Percentiles rank a stretch among this genome's conserved stretches.
These are phyloP conservation scores for Microplitis demolitor DNA, from an alignment of 1,140 invertebrate species.

Conservation along the genomic window DNA sequence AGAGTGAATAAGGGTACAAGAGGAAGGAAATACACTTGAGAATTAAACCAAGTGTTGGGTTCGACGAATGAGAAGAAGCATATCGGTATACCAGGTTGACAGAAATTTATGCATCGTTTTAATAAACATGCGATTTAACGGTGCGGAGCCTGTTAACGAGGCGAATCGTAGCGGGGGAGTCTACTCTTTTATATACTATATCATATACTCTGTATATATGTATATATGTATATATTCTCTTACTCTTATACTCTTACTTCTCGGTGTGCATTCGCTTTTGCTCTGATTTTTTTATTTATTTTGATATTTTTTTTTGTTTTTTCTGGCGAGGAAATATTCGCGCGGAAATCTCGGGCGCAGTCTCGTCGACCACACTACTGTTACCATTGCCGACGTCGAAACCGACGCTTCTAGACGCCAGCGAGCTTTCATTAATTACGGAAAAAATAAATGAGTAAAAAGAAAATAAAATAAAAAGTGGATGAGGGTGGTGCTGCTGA, in stretches of 20 bases:
- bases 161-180: background rate
- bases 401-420: background rate
- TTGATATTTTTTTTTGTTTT: background rate
- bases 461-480: constrained; percentile 19
- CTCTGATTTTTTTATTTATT: background rate
- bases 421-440: constrained; percentile 30
- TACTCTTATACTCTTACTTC: no score
- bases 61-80: background rate
- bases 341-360: background rate
- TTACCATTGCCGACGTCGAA: background rate
- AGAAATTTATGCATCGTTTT: constrained; percentile 15
- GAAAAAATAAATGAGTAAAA: constrained; percentile 11
- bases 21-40: background rate
- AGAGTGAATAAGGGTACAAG: background rate
- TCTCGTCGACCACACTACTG: constrained; percentile 8
- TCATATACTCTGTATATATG: background rate
- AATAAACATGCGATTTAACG: constrained; percentile 28
- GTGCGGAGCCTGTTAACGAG: background rate
- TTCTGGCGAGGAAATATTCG: background rate
- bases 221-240: no score
- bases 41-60: background rate
- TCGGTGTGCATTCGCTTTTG: background rate
- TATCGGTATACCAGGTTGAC: constrained; percentile 11
- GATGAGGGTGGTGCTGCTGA: background rate
- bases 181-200: background rate